Evolutionary conservation across 2,113 vertebrate species (phyloP), one percentile per base, ranked within the genome.

Genomic region (Piaya cayana): DNA sequence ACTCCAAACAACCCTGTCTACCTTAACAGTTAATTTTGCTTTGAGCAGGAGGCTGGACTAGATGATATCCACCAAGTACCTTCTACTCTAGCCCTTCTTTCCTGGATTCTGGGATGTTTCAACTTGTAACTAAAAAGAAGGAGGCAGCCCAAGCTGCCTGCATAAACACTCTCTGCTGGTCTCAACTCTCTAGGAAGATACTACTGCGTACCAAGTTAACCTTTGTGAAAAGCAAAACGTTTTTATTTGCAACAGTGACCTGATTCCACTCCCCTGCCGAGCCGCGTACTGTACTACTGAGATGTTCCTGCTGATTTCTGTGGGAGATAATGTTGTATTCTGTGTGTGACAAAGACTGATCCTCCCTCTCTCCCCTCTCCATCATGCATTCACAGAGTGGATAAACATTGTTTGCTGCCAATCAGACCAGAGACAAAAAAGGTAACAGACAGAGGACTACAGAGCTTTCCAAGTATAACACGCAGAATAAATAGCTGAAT

Each of bases 181-280:
- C 55, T 69, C 69, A 81, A 53, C 55, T 47, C 81, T 26, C 50
- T 52, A 64, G 64, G 78, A 70, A 81, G 86, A 94, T 42, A 86
- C 15, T 72, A 81, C 64, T 19, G 52, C 32, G 79, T 70, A 84
- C 56, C 37, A 75, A 67, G 82, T 30, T 71, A 90, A 87, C 82
- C 82, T 95, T 70, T 50, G 65, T 16, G 15, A 93, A 84, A 90
- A 50, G 65, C 65, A 82, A 90, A 93, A 74, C 19, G 10, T 36
- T 91, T 86, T 67, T 69, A 87, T 93, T 92, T 92, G 88, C 68
- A 81, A 37, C 25, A 49, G 52, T 77, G 85, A 87, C 17, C 22
- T 39, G 78, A 90, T 70, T 92, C 65, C 42, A 79, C 4, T 3
- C 26, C 32, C 92, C 92, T 58, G 92, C 90, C 69, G 90, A 62